Percentiles rank a stretch among this genome's conserved stretches.
These are phyloP conservation scores for Hylyphantes graminicola DNA, from an alignment of 1,140 invertebrate species.

Conservation along the genomic window DNA sequence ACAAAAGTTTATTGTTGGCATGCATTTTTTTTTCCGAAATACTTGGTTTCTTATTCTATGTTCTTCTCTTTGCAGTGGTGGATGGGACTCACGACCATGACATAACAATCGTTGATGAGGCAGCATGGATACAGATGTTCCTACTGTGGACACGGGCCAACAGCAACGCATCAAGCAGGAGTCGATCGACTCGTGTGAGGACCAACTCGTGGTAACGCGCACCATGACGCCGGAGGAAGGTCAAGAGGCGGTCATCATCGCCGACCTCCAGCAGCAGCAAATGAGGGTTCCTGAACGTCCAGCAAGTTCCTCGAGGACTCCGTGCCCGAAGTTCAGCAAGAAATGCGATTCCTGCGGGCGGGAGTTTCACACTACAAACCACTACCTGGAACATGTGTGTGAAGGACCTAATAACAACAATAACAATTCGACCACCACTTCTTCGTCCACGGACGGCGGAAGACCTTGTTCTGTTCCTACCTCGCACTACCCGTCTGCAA, in stretches of 20 bases:
- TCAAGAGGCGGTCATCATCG: constrained; percentile 44
- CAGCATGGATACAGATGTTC: constrained; percentile 60
- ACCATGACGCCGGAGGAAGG: constrained; percentile 56
- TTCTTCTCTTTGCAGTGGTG: constrained; percentile 50
- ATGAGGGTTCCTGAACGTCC: constrained; percentile 57
- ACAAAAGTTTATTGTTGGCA: not conserved
- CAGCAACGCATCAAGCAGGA: constrained; percentile 46
- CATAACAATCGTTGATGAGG: constrained; percentile 53
- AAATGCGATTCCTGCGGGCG: constrained; percentile 58
- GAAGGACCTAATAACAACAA: constrained; percentile 33
- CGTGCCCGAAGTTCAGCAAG: constrained; percentile 58
- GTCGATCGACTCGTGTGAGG: constrained; percentile 19
- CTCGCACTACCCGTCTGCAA: constrained; percentile 54
- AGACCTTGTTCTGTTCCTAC: constrained; percentile 58
- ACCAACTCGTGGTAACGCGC: constrained; percentile 19
- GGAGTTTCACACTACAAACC: constrained; percentile 60
- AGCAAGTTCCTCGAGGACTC: constrained; percentile 58
- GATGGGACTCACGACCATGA: constrained; percentile 58
- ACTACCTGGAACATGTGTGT: constrained; percentile 58
- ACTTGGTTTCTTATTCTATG: not conserved
- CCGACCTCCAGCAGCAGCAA: constrained; percentile 53
- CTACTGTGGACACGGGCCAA: constrained; percentile 59
- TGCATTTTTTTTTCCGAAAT: not conserved
- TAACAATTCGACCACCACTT: constrained; percentile 21
- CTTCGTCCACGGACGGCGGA: constrained; percentile 30